Evolutionary conservation across 2,797 vertebrate species (phyloP).

Genomic region (Stomatorhinus walkeri): DNA sequence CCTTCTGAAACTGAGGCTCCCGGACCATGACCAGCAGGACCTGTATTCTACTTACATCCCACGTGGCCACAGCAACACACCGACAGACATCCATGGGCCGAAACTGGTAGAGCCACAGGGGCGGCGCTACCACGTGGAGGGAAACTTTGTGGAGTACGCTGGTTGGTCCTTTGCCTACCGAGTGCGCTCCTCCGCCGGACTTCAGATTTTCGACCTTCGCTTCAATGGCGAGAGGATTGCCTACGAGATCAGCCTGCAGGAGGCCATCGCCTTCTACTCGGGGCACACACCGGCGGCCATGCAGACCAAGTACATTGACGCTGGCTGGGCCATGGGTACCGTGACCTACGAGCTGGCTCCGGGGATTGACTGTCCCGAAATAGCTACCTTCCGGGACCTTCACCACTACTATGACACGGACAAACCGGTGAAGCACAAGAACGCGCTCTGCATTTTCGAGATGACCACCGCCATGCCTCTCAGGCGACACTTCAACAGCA

Average conservation of each 20-base stretch:
- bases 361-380: constrained; percentile 83
- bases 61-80: constrained; percentile 59
- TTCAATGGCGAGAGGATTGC: constrained; percentile 77
- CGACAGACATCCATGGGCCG: constrained; percentile 56
- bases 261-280: constrained; percentile 80
- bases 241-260: constrained; percentile 85
- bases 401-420: constrained; percentile 74
- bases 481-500: constrained; percentile 77
- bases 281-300: constrained; percentile 79
- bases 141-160: constrained; percentile 71
- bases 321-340: constrained; percentile 81
- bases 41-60: constrained; percentile 74
- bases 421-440: constrained; percentile 60
- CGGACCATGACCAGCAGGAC: constrained; percentile 42
- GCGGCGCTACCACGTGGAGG: constrained; percentile 62
- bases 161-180: constrained; percentile 85
- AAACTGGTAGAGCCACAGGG: constrained; percentile 74
- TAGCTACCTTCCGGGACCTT: constrained; percentile 71
- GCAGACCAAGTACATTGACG: constrained; percentile 88
- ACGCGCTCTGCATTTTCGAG: constrained; percentile 84
- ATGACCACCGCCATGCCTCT: constrained; percentile 76
- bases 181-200: constrained; percentile 72
- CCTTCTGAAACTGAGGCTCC: constrained; percentile 51
- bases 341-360: constrained; percentile 70
- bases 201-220: constrained; percentile 80